Percentiles rank a stretch among this genome's conserved stretches.
Conservation (phyloP, 2,888 invertebrate genomes). For the Phyllotreta striolata region DNA sequence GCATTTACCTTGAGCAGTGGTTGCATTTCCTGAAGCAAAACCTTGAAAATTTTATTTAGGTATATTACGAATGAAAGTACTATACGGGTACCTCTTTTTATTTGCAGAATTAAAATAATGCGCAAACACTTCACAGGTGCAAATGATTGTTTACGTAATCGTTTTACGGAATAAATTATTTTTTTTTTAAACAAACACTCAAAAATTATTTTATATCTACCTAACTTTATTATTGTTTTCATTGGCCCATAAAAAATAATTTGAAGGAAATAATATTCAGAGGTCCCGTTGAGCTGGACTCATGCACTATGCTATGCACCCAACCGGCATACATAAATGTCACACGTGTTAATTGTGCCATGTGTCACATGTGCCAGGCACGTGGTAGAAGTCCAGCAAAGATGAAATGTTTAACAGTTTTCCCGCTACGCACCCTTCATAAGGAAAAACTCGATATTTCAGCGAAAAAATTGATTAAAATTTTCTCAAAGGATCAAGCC, state of each 20-base stretch:
- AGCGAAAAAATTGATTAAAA: too few relatives aligned
- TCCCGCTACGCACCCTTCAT: slow-evolving; percentile 35
- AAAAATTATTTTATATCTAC: too few relatives aligned
- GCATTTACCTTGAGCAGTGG: slow-evolving; percentile 26
- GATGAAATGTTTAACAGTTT: slow-evolving; percentile 39
- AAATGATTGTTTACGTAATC: too few relatives aligned
- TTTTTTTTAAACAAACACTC: too few relatives aligned
- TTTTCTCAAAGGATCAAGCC: too few relatives aligned
- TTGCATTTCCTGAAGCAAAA: slow-evolving; percentile 26
- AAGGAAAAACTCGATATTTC: too few relatives aligned
- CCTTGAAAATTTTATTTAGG: slow-evolving; percentile 27
- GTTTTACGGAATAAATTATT: too few relatives aligned
- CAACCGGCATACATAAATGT: slow-evolving; percentile 47
- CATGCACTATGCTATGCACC: slow-evolving; percentile 41
- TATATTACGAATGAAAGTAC: slow-evolving; percentile 22
- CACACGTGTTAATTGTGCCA: slow-evolving; percentile 53
- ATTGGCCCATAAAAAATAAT: too few relatives aligned
- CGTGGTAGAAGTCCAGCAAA: slow-evolving; percentile 40
- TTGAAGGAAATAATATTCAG: slow-evolving; percentile 1
- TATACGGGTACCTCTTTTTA: slow-evolving; percentile 26
- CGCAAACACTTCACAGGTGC: too few relatives aligned
- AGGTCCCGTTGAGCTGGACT: slow-evolving; percentile 26
- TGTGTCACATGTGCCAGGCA: slow-evolving; percentile 49
- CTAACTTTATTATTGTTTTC: too few relatives aligned
- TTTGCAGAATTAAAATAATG: slow-evolving; percentile 3